phyloP scores from a whole-genome alignment of 2,888 invertebrate genomes.

The Spodoptera picta region DNA sequence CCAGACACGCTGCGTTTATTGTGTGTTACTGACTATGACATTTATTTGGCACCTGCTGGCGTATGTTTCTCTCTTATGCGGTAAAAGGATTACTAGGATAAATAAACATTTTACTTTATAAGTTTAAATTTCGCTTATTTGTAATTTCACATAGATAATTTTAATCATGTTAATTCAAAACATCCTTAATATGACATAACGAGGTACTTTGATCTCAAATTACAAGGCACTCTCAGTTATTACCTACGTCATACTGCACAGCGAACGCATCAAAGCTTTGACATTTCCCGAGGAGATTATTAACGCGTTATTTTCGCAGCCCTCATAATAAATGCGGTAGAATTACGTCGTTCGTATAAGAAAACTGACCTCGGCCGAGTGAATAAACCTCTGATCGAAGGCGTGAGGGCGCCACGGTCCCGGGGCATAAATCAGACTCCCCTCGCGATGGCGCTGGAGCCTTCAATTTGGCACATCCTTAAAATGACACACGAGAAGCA shows the following conservation, averaged over 20 bases:
- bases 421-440: conserved; percentile 86
- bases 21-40: conserved; percentile 52
- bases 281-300: conserved; percentile 50
- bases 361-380: conserved; percentile 87
- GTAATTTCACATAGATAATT: too few species aligned
- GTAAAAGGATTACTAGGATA: neutral
- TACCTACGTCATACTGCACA: conserved; percentile 21
- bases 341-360: conserved; percentile 75
- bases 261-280: conserved; percentile 49
- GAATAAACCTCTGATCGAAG: conserved; percentile 85
- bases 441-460: conserved; percentile 86
- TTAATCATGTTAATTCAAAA: neutral
- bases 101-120: neutral
- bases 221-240: conserved; percentile 18
- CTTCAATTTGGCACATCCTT: conserved; percentile 89
- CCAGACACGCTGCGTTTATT: conserved; percentile 65
- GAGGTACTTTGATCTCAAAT: conserved; percentile 38
- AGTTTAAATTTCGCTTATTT: neutral
- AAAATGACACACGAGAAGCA: conserved; percentile 88
- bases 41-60: conserved; percentile 56
- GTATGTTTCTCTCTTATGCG: neutral
- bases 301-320: conserved; percentile 64
- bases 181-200: neutral
- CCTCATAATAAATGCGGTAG: conserved; percentile 70
- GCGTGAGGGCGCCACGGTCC: conserved; percentile 72